Percentiles rank a stretch among this genome's conserved stretches.
Evolutionary conservation across 2,113 vertebrate species (phyloP).

Genomic region (Nycticebus coucang): DNA sequence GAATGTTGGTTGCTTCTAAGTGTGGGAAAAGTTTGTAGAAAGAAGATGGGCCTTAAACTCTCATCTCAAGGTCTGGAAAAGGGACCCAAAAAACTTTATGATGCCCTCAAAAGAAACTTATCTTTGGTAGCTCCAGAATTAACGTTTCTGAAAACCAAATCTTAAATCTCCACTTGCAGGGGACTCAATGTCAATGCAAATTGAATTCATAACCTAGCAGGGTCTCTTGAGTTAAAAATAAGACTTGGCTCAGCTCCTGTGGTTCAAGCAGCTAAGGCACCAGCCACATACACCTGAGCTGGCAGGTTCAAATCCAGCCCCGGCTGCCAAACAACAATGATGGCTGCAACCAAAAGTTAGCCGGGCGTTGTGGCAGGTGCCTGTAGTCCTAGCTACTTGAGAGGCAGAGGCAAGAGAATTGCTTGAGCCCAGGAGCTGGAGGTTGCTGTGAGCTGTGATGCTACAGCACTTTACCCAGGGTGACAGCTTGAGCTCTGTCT

Average conservation of each 20-base stretch:
- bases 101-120: neutral
- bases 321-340: no score
- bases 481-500: no score
- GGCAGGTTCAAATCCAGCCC: no score
- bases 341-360: no score
- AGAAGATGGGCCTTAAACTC: slow-evolving; percentile 43
- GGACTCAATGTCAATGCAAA: neutral
- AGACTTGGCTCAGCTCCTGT: neutral
- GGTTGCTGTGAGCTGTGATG: no score
- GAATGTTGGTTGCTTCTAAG: neutral
- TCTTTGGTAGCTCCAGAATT: neutral
- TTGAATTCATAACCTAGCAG: neutral
- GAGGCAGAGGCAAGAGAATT: no score
- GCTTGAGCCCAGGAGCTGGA: no score
- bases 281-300: no score
- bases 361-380: no score
- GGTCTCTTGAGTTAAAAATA: neutral
- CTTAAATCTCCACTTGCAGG: neutral
- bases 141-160: slow-evolving; percentile 20
- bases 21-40: slow-evolving; percentile 8
- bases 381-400: no score
- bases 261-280: no score
- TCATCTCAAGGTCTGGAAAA: neutral
- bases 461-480: no score
- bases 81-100: neutral